Conservation (phyloP, 2,888 invertebrate species). For the Agriopis aurantiaria region DNA sequence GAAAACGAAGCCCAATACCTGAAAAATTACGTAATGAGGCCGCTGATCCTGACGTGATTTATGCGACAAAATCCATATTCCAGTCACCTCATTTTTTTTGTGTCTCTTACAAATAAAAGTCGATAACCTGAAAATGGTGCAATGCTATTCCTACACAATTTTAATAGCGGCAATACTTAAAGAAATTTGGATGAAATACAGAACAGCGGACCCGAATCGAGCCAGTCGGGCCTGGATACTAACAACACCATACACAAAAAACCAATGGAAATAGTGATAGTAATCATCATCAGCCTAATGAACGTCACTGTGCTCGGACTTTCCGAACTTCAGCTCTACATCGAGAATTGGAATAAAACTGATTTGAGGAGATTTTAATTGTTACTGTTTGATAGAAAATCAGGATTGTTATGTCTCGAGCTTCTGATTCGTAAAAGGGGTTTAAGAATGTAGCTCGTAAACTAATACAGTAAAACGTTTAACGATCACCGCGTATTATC, state of each 20-base stretch:
- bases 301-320: no score
- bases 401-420: neutral
- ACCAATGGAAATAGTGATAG: no score
- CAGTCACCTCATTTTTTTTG: neutral
- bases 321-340: neutral
- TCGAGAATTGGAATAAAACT: neutral
- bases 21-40: no score
- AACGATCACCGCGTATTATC: slow-evolving; percentile 27
- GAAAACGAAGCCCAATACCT: no score
- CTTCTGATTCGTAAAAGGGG: slow-evolving; percentile 8
- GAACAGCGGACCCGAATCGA: neutral
- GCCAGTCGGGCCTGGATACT: neutral
- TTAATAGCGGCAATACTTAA: neutral
- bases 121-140: slow-evolving; percentile 9
- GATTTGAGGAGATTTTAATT: neutral
- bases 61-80: slow-evolving; percentile 4
- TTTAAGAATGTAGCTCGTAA: slow-evolving; percentile 20
- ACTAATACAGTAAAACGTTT: slow-evolving; percentile 18
- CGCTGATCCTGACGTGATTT: slow-evolving; percentile 12
- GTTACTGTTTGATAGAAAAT: neutral
- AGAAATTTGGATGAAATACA: neutral
- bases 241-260: no score
- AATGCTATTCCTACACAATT: slow-evolving; percentile 2
- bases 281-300: no score
- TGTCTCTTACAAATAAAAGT: slow-evolving; percentile 3